These are phyloP conservation scores for Excalfactoria chinensis DNA, from an alignment of 2,113 vertebrate species.

Conservation along the genomic window DNA sequence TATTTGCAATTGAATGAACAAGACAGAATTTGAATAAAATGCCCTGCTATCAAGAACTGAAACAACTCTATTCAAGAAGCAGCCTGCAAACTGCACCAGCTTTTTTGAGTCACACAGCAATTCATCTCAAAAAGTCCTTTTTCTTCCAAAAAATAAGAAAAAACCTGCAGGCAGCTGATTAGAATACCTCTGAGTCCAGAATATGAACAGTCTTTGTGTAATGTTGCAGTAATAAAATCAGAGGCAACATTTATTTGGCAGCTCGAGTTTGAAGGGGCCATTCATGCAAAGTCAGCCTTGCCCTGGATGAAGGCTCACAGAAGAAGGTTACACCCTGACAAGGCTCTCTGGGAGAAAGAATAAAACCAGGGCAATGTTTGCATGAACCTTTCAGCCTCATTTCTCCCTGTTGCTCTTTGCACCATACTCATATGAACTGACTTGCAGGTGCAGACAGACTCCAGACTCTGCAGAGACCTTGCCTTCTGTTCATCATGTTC, in stretches of 20 bases:
- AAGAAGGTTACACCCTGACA: rapidly evolving
- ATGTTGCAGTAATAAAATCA: neutral
- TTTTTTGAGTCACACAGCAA: neutral
- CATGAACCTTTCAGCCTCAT: neutral
- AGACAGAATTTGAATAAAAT: neutral
- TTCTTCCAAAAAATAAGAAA: neutral
- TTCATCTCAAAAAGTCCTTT: neutral
- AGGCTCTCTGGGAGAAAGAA: neutral
- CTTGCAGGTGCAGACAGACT: rapidly evolving
- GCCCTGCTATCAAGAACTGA: neutral
- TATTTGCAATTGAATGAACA: neutral
- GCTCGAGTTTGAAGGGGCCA: neutral
- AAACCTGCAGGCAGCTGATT: neutral
- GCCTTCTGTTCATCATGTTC: too few relatives aligned
- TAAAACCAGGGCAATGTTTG: rapidly evolving
- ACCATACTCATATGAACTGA: rapidly evolving
- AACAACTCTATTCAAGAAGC: constrained; percentile 5
- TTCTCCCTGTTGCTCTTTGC: neutral
- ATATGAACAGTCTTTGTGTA: neutral
- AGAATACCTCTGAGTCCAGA: neutral
- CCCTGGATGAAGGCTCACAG: rapidly evolving
- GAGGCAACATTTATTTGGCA: neutral
- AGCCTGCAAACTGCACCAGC: constrained; percentile 3
- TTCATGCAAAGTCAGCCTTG: neutral
- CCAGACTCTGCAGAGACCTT: neutral